These are phyloP conservation scores for Holothuria leucospilota DNA, from an alignment of 53 echinoderm and acorn worm genomes.

Conservation along the genomic window DNA sequence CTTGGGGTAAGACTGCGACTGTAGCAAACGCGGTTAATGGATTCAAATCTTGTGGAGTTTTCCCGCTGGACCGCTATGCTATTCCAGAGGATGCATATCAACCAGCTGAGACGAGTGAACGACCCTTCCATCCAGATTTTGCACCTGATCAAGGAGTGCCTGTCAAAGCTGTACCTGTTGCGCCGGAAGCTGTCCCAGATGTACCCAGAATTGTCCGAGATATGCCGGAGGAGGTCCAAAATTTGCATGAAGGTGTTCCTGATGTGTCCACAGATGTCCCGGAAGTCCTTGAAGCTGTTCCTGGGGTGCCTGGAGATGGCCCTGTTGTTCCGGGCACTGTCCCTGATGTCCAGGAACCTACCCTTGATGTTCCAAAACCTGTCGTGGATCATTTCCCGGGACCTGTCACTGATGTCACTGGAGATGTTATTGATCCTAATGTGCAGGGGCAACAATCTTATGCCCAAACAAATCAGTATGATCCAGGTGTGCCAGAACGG, in stretches of 20 bases:
- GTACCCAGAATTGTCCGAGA: background rate
- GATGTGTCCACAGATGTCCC: too few relatives aligned
- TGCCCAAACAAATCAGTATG: background rate
- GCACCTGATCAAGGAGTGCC: background rate
- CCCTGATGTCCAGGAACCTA: too few relatives aligned
- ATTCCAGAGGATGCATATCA: conserved; percentile 45
- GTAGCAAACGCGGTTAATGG: conserved; percentile 37
- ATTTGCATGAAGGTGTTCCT: background rate
- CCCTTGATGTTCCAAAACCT: background rate
- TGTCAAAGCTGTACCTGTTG: background rate
- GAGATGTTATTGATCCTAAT: conserved; percentile 1
- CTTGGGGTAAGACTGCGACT: conserved; percentile 53
- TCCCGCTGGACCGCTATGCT: conserved; percentile 27
- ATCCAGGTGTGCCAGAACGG: conserved; percentile 3
- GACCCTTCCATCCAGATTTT: conserved; percentile 8
- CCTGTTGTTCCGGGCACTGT: background rate
- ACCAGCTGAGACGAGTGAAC: conserved; percentile 26
- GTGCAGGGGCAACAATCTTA: conserved; percentile 7
- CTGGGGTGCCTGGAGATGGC: background rate
- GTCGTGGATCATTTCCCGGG: too few relatives aligned
- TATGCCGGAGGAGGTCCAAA: background rate
- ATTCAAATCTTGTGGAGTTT: conserved; percentile 51
- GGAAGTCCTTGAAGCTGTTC: background rate
- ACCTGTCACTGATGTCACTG: too few relatives aligned
- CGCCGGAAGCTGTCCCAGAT: background rate